phyloP scores from a whole-genome alignment of 2,113 vertebrate species.

The Petrocephalus microphthalmus region DNA sequence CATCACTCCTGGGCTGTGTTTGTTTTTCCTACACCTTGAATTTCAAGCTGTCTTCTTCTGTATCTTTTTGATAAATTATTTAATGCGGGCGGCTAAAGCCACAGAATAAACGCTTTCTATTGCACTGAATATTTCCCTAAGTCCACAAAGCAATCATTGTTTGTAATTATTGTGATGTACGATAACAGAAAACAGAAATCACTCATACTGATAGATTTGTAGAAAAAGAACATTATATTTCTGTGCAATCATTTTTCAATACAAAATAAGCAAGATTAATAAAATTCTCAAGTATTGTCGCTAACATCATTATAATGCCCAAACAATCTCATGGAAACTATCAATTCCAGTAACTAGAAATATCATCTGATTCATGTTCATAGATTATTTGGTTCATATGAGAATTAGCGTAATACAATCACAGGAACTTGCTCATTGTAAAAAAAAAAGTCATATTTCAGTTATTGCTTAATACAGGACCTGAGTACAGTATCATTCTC shows the following conservation, averaged over 20 bases:
- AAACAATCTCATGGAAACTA: constrained; percentile 46
- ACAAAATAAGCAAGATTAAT: constrained; percentile 41
- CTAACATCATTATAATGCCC: constrained; percentile 23
- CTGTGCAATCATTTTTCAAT: constrained; percentile 33
- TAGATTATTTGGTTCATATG: constrained; percentile 48
- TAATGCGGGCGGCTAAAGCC: neutral
- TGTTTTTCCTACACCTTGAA: neutral
- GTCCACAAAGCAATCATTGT: neutral
- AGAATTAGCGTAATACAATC: constrained; percentile 10
- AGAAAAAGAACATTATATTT: constrained; percentile 49
- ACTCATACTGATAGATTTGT: constrained; percentile 7
- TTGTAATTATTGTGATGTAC: neutral
- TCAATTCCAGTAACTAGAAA: constrained; percentile 42
- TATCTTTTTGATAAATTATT: constrained; percentile 3
- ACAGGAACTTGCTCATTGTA: constrained; percentile 4
- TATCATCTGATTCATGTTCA: constrained; percentile 57
- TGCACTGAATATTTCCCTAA: neutral
- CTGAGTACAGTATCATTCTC: neutral
- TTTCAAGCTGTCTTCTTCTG: neutral
- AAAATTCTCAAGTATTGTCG: constrained; percentile 17
- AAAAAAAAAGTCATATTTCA: neutral
- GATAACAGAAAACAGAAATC: neutral
- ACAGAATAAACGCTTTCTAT: neutral
- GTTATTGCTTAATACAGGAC: neutral
- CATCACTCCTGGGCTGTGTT: neutral